These are phyloP conservation scores for Melolontha melolontha DNA, from an alignment of 2,888 invertebrate genomes.

Conservation along the genomic window DNA sequence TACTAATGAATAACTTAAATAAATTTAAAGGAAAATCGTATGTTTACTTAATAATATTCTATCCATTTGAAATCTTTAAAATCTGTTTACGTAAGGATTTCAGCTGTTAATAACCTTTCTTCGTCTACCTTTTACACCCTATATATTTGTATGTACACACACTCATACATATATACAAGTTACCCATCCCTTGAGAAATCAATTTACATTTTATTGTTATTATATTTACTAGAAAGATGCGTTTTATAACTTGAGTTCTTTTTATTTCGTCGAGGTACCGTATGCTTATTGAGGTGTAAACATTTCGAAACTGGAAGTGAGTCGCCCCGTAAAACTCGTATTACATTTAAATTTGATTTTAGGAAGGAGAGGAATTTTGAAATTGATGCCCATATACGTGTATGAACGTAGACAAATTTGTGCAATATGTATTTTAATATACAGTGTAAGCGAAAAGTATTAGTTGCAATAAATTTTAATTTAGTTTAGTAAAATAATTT, in stretches of 20 bases:
- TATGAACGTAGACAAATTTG: not conserved
- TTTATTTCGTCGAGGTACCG: conserved; percentile 45
- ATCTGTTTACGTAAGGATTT: conserved; percentile 49
- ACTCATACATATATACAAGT: conserved; percentile 7
- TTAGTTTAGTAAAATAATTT: too few species aligned
- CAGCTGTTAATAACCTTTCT: conserved; percentile 57
- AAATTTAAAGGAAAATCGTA: too few species aligned
- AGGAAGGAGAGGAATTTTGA: conserved; percentile 2
- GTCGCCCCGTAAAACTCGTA: conserved; percentile 53
- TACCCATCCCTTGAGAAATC: conserved; percentile 63
- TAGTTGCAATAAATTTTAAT: too few species aligned
- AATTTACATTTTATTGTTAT: conserved; percentile 65
- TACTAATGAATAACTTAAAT: too few species aligned
- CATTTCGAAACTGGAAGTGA: conserved; percentile 10
- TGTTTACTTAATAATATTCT: conserved; percentile 3
- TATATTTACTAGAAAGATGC: conserved; percentile 63
- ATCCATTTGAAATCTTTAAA: conserved; percentile 24
- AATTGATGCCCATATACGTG: not conserved
- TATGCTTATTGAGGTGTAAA: conserved; percentile 38
- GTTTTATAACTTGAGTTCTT: conserved; percentile 52
- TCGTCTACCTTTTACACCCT: conserved; percentile 54
- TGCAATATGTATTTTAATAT: not conserved
- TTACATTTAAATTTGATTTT: conserved; percentile 47
- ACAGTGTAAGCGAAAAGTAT: not conserved
- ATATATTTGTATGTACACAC: conserved; percentile 52